Base-by-base conservation (phyloP, 53 echinoderm and acorn worm species). In the Apostichopus leukothele region DNA sequence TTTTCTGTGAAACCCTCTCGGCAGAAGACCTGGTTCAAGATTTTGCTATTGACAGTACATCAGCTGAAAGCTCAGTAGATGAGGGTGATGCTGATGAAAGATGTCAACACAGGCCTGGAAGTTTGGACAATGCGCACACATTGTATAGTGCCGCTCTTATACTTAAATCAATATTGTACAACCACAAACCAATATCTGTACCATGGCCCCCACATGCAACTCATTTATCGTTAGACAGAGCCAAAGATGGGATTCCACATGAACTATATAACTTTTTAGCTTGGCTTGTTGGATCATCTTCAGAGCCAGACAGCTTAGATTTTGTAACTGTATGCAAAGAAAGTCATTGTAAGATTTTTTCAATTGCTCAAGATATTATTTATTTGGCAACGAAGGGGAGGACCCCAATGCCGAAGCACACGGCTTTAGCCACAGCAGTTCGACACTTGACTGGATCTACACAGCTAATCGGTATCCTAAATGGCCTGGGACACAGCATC, bases 401-500 rank as follows among this genome's bases (percentile, higher is more conserved):
- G 52, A 52, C 51, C 13, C 9, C 63, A 8, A 68, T 68, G 9
- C 93, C 93, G 22, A 93, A 93, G 74, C 92, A 94, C 79, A 57
- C 73, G 14, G 27, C 92, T 3, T 60, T 94, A 13, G 51, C 92
- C 16, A 88, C 89, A 87, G 86, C 94, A 66, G 86, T 92, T 74
- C 85, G 94, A 12, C 92, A 92, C 75, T 73, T 94, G 59, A 90
- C 90, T 51, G 92, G 92, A 5, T 94, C 91, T 14, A 39, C 92
- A 19, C 73, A 91, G 68, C 76, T 94, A 16, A 76, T 94, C 88
- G 87, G 89, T 2, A 14, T 94, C 13, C 81, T 94, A 5, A 94
- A 94, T 89, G 92, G 94, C 23, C 74, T 94, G 78, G 94, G 94
- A 5, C 89, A 92, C 86, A 83, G 94, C 39, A 52, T 60, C 9